A percentile compares a stretch with the other conserved stretches of the same genome.
phyloP scores from a whole-genome alignment of 2,113 vertebrate species.

The Amphilophus citrinellus region DNA sequence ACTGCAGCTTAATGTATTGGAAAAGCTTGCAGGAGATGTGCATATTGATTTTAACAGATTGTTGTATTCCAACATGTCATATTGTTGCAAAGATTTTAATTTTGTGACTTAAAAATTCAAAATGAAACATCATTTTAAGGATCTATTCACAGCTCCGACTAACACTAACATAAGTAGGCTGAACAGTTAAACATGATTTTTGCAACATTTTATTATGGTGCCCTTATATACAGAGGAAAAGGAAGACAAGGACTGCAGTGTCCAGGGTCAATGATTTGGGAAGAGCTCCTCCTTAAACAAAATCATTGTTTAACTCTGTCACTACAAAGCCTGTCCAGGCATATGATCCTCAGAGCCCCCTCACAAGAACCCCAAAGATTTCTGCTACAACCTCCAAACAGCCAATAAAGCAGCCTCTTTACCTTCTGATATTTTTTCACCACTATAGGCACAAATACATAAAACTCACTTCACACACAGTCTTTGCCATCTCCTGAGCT shows the following conservation, averaged over 20 bases:
- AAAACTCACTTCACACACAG: conserved; percentile 52
- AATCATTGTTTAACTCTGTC: conserved; percentile 15
- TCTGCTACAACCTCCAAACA: conserved; percentile 57
- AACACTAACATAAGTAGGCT: neutral
- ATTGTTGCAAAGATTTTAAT: neutral
- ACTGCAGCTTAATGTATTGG: neutral
- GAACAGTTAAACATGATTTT: neutral
- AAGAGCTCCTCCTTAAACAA: conserved; percentile 12
- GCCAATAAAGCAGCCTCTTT: conserved; percentile 38
- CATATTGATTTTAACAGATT: neutral
- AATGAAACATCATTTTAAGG: neutral
- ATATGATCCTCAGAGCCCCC: conserved; percentile 52
- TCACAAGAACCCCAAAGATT: conserved; percentile 53
- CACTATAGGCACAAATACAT: conserved; percentile 53
- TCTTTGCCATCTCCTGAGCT: conserved; percentile 52
- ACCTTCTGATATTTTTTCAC: conserved; percentile 56
- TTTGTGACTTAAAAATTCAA: neutral
- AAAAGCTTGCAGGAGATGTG: neutral
- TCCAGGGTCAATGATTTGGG: neutral
- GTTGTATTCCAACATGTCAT: neutral
- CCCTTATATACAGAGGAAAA: neutral
- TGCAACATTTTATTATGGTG: neutral
- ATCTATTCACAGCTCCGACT: neutral
- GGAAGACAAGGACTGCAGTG: neutral
- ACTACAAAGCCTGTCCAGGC: conserved; percentile 34